Evolutionary conservation across 53 echinoderm and acorn worm species (phyloP), one percentile per base, ranked within the genome.

Genomic region (Paracentrotus lividus): DNA sequence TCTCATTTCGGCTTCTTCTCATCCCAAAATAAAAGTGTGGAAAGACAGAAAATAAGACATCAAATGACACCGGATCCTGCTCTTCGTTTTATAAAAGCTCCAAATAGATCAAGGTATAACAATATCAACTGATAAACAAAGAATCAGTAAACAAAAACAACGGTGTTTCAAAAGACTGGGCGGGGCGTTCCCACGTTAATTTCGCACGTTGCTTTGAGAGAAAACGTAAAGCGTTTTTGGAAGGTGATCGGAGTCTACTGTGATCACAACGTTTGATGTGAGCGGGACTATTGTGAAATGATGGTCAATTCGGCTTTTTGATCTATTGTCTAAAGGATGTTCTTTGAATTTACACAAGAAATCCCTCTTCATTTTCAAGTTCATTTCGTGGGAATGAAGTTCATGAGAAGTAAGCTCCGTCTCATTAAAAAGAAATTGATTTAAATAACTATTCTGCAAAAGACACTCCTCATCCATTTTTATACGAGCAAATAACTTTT

Each of bases 331-430:
- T 72, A 38, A 40, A 15, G 20, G 38, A 72, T 72, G 72, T 40
- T 72, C 36, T 40, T 1, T 38, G 40, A 40, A 20, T 18, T n/a
- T n/a, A n/a, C n/a, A n/a, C n/a, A n/a, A n/a, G n/a, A 40, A 36
- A 72, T 72, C 18, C 0, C 36, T 21, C 72, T 40, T 18, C 18
- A 6, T 6, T 29, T 32, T 21, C 36, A 72, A 18, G 72, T 36
- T 21, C n/a, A n/a, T n/a, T 67, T 36, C 72, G 72, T 72, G 72
- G 72, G 72, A 72, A 72, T 72, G 40, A 18, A 10, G 27, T 64
- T 72, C 72, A 21, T 6, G 20, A 27, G 72, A 72, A 72, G 40
- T 38, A 36, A 72, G n/a, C n/a, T n/a, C n/a, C n/a, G n/a, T n/a
- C n/a, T n/a, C n/a, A n/a, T n/a, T n/a, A n/a, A n/a, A n/a, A n/a